These are phyloP conservation scores for Hycleus cichorii DNA, from an alignment of 1,140 invertebrate genomes.

Conservation along the genomic window DNA sequence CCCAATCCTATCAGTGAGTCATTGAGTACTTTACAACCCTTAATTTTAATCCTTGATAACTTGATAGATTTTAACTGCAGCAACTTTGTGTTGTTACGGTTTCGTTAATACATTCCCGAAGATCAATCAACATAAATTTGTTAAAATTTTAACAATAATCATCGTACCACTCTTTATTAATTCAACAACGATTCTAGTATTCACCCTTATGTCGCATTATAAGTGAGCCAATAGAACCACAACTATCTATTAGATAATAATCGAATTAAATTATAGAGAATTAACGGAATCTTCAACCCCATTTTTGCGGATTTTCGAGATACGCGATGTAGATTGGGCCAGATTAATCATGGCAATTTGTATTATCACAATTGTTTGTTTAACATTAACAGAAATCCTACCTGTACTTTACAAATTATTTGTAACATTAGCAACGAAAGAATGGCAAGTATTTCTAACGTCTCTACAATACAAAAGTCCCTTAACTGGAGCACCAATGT, in stretches of 20 bases:
- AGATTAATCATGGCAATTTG: conserved; percentile 53
- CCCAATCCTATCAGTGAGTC: conserved; percentile 2
- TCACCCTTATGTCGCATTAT: conserved; percentile 40
- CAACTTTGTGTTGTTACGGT: conserved; percentile 39
- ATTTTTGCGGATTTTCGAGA: conserved; percentile 53
- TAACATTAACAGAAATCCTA: conserved; percentile 54
- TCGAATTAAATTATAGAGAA: conserved; percentile 25
- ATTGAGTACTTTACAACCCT: neutral
- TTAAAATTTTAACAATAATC: conserved; percentile 31
- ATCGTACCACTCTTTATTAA: conserved; percentile 37
- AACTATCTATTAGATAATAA: no score
- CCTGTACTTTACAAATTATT: conserved; percentile 51
- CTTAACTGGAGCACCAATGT: conserved; percentile 56
- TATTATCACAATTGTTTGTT: conserved; percentile 50
- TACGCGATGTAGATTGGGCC: conserved; percentile 52
- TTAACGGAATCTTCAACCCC: conserved; percentile 48
- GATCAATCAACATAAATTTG: conserved; percentile 25
- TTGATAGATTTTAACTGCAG: conserved; percentile 39
- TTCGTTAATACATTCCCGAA: conserved; percentile 38
- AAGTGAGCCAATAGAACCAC: conserved; percentile 26
- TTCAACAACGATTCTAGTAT: conserved; percentile 34
- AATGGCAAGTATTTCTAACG: conserved; percentile 56
- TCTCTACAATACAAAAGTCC: conserved; percentile 56
- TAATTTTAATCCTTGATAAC: conserved; percentile 1
- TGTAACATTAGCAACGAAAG: conserved; percentile 51